Conservation (phyloP, 1,140 invertebrate genomes). For the Drosophila arawakana region DNA sequence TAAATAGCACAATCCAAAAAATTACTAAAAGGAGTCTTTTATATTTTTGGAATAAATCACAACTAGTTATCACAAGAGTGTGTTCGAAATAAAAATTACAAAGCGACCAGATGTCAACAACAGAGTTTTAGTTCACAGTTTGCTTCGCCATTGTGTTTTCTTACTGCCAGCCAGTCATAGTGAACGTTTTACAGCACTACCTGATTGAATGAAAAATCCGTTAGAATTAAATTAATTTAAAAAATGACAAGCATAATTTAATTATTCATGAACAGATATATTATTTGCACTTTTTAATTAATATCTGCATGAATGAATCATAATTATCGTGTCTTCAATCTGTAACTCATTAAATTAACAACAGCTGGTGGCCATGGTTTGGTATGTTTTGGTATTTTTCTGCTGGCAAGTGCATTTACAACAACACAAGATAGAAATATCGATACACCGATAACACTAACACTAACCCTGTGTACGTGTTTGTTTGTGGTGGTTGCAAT, state of each 20-base stretch:
- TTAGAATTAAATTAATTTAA: constrained; percentile 31
- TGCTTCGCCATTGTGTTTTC: constrained; percentile 71
- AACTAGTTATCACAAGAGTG: constrained; percentile 71
- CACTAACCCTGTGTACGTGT: constrained; percentile 43
- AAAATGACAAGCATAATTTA: constrained; percentile 4
- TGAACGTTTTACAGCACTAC: constrained; percentile 46
- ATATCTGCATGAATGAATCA: background rate
- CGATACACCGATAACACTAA: constrained; percentile 39
- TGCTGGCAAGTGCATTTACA: constrained; percentile 17
- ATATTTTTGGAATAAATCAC: constrained; percentile 63
- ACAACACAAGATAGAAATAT: constrained; percentile 23
- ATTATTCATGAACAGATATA: background rate
- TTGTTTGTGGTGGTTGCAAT: constrained; percentile 70
- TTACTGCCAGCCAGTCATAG: constrained; percentile 49
- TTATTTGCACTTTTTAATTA: background rate
- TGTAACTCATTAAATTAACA: constrained; percentile 6
- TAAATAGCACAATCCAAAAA: constrained; percentile 67
- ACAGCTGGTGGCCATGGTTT: constrained; percentile 26
- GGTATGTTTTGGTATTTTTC: constrained; percentile 52
- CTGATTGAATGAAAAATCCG: constrained; percentile 18
- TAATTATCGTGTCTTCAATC: background rate
- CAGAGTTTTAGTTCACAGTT: constrained; percentile 64
- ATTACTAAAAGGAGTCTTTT: constrained; percentile 45
- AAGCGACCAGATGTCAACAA: constrained; percentile 78
- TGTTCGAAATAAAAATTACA: constrained; percentile 55